Conservation (phyloP, 2,797 vertebrate species). For the Acanthurus lineatus region DNA sequence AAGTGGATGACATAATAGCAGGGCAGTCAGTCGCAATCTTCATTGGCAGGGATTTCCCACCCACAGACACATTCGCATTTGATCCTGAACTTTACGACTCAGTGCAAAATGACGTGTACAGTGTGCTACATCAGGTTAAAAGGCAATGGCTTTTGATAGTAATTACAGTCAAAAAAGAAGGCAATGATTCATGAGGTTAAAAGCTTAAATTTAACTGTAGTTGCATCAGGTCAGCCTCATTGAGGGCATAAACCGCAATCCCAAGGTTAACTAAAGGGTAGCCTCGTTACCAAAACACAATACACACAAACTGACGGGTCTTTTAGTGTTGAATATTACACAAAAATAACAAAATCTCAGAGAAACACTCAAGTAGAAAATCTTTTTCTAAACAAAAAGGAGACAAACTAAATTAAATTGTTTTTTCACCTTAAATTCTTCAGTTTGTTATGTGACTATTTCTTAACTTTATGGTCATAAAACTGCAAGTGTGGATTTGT, state of each 20-base stretch:
- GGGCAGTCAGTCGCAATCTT: constrained; percentile 65
- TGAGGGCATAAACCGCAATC: constrained; percentile 14
- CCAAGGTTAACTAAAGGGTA: constrained; percentile 1
- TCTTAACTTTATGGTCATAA: no score
- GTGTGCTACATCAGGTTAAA: constrained; percentile 14
- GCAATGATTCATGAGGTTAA: background rate
- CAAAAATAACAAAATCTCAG: no score
- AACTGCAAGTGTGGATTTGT: no score
- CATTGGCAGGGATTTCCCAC: constrained; percentile 74
- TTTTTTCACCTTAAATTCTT: no score
- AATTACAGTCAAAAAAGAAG: constrained; percentile 30
- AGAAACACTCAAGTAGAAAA: background rate
- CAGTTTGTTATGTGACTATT: no score
- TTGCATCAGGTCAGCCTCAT: constrained; percentile 19
- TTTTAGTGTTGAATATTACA: no score
- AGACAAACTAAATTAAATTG: background rate
- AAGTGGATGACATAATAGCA: constrained; percentile 74
- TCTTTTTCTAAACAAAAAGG: background rate
- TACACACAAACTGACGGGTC: background rate
- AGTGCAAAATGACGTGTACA: constrained; percentile 18
- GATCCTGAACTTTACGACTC: constrained; percentile 36
- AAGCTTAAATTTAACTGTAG: background rate
- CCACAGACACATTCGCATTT: constrained; percentile 41
- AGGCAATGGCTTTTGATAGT: constrained; percentile 15
- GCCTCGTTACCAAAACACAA: background rate